Evolutionary conservation across 2,113 vertebrate genomes (phyloP).

Genomic region (Tenebrosternarchus preto): DNA sequence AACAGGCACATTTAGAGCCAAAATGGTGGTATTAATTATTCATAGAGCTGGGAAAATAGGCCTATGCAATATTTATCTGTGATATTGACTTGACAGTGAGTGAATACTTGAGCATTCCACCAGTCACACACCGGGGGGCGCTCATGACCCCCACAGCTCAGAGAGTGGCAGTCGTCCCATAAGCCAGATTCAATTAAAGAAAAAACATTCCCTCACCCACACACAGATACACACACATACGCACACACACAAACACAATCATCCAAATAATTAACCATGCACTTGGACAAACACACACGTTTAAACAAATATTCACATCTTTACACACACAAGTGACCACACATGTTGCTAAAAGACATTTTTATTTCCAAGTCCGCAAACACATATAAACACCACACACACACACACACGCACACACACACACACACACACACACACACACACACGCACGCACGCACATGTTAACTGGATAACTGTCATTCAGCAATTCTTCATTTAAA

Average conservation of each 20-base stretch:
- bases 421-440: not conserved
- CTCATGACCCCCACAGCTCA: conserved; percentile 31
- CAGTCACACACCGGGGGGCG: conserved; percentile 43
- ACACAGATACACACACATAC: conserved; percentile 26
- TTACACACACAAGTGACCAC: not conserved
- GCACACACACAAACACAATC: conserved; percentile 12
- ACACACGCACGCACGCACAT: not conserved
- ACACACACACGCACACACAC: not conserved
- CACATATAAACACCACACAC: not conserved
- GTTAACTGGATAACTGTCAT: not conserved
- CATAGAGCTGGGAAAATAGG: conserved; percentile 70
- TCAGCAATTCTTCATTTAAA: not conserved
- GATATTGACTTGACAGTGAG: conserved; percentile 78
- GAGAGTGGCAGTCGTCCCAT: conserved; percentile 13
- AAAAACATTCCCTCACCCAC: conserved; percentile 33
- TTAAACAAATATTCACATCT: not conserved
- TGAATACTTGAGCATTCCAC: conserved; percentile 60
- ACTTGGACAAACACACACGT: not conserved
- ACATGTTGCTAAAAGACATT: not conserved
- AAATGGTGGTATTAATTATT: conserved; percentile 71
- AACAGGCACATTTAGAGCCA: conserved; percentile 64
- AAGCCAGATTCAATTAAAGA: conserved; percentile 34
- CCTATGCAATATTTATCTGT: conserved; percentile 80
- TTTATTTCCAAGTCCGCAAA: not conserved
- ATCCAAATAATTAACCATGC: not conserved